Conservation (phyloP, 1,140 invertebrate species). For the Bombus difficillimus region DNA sequence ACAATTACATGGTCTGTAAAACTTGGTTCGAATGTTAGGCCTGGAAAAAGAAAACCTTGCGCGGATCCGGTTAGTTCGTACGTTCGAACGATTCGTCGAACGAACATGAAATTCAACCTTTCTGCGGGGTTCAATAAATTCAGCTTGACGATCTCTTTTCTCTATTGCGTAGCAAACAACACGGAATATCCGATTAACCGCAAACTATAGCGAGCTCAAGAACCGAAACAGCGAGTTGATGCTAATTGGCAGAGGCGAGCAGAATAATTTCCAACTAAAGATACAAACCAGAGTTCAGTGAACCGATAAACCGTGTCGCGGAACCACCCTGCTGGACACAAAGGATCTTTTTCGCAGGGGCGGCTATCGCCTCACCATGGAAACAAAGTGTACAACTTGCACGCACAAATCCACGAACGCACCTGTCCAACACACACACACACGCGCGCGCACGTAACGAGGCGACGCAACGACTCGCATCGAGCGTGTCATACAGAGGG, state of each 20-base stretch:
- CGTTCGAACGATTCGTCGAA: too few species aligned
- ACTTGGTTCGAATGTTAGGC: too few species aligned
- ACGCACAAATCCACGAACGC: background rate
- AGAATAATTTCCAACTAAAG: constrained; percentile 28
- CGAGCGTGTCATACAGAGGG: background rate
- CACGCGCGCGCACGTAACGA: too few species aligned
- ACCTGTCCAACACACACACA: background rate
- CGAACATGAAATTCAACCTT: too few species aligned
- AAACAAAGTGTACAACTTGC: constrained; percentile 25
- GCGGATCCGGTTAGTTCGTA: too few species aligned
- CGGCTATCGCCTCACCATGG: background rate
- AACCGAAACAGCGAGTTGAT: background rate
- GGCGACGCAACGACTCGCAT: background rate
- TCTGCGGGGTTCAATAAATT: background rate
- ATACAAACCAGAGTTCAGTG: constrained; percentile 2
- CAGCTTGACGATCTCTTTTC: background rate
- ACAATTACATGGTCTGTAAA: background rate
- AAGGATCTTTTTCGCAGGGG: constrained; percentile 30
- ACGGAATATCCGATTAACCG: background rate
- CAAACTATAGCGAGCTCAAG: background rate
- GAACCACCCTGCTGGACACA: background rate
- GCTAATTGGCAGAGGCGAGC: background rate
- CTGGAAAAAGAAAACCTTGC: too few species aligned
- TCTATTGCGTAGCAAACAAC: background rate
- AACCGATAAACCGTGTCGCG: constrained; percentile 26